phyloP scores from a whole-genome alignment of 2,113 vertebrate species.

The Anser brachyrhynchus region DNA sequence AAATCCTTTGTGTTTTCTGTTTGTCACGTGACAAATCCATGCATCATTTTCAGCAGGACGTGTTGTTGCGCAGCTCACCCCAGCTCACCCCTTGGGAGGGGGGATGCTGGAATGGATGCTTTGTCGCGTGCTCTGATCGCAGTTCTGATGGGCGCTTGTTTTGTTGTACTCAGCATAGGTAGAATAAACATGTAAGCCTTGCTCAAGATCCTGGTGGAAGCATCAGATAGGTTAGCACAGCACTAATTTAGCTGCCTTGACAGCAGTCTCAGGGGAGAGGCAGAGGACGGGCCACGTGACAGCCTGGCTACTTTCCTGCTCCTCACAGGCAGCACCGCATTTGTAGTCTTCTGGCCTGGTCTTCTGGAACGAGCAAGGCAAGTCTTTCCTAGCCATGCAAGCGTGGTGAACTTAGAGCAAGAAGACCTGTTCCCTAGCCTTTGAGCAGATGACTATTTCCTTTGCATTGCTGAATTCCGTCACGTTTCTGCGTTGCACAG shows the following conservation, averaged over 20 bases:
- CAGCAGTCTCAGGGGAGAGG: accelerated
- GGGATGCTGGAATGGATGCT: background rate
- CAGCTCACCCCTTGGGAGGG: background rate
- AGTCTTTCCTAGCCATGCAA: background rate
- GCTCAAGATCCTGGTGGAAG: background rate
- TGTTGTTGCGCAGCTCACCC: background rate
- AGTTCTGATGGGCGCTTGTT: background rate
- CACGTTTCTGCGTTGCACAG: background rate
- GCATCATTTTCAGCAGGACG: background rate
- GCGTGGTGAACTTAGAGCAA: background rate
- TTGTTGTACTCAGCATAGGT: background rate
- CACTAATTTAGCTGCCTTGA: background rate
- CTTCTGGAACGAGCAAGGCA: accelerated
- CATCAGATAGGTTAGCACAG: background rate
- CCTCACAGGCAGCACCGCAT: accelerated
- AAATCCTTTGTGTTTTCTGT: background rate
- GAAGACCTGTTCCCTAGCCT: background rate
- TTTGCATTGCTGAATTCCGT: background rate
- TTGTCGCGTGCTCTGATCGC: background rate
- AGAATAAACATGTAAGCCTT: background rate
- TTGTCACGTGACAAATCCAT: background rate
- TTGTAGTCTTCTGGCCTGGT: background rate
- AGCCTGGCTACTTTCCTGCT: background rate
- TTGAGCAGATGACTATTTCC: background rate
- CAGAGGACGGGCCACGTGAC: accelerated